phyloP scores from a whole-genome alignment of 2,797 vertebrate species.

The Diplodus puntazzo region DNA sequence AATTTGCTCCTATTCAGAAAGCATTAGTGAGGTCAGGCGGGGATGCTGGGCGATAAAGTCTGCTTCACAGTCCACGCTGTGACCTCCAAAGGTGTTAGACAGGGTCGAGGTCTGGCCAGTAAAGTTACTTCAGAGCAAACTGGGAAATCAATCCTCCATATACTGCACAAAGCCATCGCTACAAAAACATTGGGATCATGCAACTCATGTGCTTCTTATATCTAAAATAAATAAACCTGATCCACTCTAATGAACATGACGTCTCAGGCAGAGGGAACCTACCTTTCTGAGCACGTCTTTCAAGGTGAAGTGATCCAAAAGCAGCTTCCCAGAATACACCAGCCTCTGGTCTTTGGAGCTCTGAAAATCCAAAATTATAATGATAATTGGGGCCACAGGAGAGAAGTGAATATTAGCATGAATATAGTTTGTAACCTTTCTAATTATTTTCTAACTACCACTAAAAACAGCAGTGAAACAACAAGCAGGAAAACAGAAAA shows the following conservation, averaged over 20 bases:
- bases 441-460: neutral
- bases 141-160: neutral
- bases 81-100: neutral
- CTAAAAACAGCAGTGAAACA: neutral
- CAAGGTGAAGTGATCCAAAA: slow-evolving; percentile 93
- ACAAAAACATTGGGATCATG: neutral
- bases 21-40: neutral
- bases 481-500: neutral
- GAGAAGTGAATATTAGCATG: neutral
- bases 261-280: slow-evolving; percentile 53
- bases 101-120: neutral
- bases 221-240: neutral
- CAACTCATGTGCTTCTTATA: neutral
- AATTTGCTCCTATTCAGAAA: slow-evolving; percentile 3
- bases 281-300: slow-evolving; percentile 98
- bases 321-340: slow-evolving; percentile 97
- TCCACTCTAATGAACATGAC: neutral
- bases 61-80: neutral
- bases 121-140: neutral
- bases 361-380: slow-evolving; percentile 83
- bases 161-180: neutral
- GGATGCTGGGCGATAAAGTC: neutral
- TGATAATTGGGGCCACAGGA: slow-evolving; percentile 25
- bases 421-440: neutral
- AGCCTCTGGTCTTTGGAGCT: slow-evolving; percentile 96